Conservation (phyloP, 2,797 vertebrate genomes). For the Syngnathus acus region DNA sequence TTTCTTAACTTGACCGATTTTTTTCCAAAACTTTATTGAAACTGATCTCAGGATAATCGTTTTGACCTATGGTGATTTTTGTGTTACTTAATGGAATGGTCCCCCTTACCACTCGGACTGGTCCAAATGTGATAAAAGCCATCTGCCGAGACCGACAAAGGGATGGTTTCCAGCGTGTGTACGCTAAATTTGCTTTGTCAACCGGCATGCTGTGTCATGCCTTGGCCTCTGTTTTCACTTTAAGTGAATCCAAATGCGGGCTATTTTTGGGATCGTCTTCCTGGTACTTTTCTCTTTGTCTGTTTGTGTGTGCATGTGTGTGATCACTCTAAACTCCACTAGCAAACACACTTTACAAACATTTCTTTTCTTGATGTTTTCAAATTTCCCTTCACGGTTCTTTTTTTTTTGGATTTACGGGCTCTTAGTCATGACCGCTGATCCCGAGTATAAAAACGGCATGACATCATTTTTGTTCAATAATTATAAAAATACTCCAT, state of each 20-base stretch:
- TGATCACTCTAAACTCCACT: not conserved
- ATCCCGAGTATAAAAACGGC: not conserved
- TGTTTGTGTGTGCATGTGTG: constrained; percentile 23
- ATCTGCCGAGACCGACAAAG: constrained; percentile 62
- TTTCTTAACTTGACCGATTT: no score
- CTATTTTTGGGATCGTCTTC: constrained; percentile 8
- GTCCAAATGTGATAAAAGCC: constrained; percentile 58
- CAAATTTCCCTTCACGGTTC: not conserved
- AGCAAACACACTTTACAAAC: no score
- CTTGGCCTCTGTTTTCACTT: constrained; percentile 46
- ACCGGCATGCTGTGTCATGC: constrained; percentile 53
- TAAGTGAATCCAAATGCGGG: constrained; percentile 51
- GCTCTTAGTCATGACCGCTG: not conserved
- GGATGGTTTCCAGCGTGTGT: constrained; percentile 43
- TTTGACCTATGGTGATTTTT: no score
- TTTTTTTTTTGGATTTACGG: no score
- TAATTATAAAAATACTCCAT: not conserved
- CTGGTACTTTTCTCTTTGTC: constrained; percentile 11
- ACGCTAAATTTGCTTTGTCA: constrained; percentile 47
- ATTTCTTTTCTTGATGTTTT: not conserved
- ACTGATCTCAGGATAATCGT: no score
- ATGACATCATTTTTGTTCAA: not conserved
- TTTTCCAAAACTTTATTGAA: no score
- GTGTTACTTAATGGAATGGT: constrained; percentile 7
- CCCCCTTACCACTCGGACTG: constrained; percentile 36